Base-by-base conservation (phyloP, 2,888 invertebrate genomes). In the Epistrophella euchroma region DNA sequence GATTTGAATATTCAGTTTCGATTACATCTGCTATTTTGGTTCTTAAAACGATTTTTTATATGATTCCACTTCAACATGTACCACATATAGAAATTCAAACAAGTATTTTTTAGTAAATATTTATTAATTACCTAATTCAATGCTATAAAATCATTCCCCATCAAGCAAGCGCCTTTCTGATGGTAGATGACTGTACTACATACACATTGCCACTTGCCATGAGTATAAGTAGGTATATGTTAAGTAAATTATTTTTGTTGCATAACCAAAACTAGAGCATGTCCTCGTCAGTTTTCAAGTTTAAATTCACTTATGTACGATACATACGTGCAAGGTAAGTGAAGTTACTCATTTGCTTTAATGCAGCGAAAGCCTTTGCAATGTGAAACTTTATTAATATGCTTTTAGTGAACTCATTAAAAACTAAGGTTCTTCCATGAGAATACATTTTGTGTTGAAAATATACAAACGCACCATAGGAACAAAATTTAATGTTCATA, bases 341-440 rank as follows among this genome's bases (percentile, higher is more conserved):
- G 50, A 50, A 66, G 32, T 47, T 35, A n/a, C 50, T 66, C 47
- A 50, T 66, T 66, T 35, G 35, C 19, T 35, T 64, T 47, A 64
- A 50, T 66, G 47, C 47, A 66, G 25, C 25, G 9, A 66, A 66
- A 50, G 15, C 19, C 66, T 45, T 66, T 47, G 19, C 50, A 35
- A 66, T 50, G 10, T 35, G 50, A 50, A 66, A 66, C 66, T 50
- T 35, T 50, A 66, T 66, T 66, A 66, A 66, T 50, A 66, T 66
- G 66, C 66, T 66, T 66, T 66, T 50, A 66, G 66, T 32, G 47
- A 50, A 50, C 66, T 66, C 50, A 66, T 50, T 66, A 35, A 22
- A 50, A 64, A 28, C 43, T 43, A 5, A 58, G 17, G 50, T 50
- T 50, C 35, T 50, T 50, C 37, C 11, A 66, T 66, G 15, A 19